Evolutionary conservation across 2,888 invertebrate genomes (phyloP).

Genomic region (Crossocerus cetratus): DNA sequence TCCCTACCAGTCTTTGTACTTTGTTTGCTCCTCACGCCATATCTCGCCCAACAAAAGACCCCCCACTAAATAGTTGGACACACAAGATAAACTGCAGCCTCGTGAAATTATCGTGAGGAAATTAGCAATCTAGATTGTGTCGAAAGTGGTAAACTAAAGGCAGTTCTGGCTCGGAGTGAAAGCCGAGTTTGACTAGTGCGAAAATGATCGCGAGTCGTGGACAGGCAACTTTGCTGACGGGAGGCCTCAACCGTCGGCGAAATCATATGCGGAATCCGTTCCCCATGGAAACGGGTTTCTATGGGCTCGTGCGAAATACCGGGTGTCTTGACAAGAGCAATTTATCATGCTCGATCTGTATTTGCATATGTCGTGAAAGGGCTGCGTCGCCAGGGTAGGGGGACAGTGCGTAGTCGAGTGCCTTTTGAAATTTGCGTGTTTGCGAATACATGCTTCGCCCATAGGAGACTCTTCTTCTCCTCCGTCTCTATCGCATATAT

Average conservation of each 20-base stretch:
- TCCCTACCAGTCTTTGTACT: constrained; percentile 24
- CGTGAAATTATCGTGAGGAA: no score
- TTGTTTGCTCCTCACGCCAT: constrained; percentile 3
- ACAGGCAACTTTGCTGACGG: constrained; percentile 23
- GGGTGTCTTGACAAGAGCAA: constrained; percentile 76
- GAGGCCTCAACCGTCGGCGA: constrained; percentile 66
- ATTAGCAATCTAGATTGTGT: not conserved
- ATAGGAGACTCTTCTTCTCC: constrained; percentile 11
- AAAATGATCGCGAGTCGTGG: constrained; percentile 36
- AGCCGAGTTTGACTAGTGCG: constrained; percentile 39
- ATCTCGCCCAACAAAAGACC: not conserved
- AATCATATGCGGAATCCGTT: constrained; percentile 70
- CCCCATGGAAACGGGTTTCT: constrained; percentile 72
- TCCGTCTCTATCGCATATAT: constrained; percentile 20
- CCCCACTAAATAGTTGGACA: no score
- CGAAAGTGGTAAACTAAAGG: not conserved
- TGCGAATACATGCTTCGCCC: constrained; percentile 71
- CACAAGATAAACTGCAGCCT: no score
- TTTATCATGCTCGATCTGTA: constrained; percentile 77
- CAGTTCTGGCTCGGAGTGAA: constrained; percentile 23
- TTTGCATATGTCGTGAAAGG: constrained; percentile 77
- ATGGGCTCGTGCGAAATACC: constrained; percentile 76
- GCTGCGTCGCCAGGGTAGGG: constrained; percentile 69
- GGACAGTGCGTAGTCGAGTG: constrained; percentile 76
- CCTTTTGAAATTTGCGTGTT: constrained; percentile 77